Evolutionary conservation across 2,113 vertebrate genomes (phyloP).

Genomic region (Lanius collurio): DNA sequence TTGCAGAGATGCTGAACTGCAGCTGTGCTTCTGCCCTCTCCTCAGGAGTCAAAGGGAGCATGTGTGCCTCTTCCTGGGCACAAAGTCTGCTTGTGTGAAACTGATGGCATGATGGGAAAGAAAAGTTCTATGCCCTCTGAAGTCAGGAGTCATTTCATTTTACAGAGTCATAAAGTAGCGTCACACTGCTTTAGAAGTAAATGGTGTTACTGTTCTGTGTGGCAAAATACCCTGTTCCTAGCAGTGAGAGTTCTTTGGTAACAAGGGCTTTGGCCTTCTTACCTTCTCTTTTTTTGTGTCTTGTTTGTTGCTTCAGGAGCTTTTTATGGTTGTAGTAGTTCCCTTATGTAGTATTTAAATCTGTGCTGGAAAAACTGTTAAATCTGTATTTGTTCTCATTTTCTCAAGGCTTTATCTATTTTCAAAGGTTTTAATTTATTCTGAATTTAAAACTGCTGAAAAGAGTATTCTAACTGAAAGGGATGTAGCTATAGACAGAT

Average conservation of each 20-base stretch:
- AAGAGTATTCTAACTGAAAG: neutral
- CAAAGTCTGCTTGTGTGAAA: neutral
- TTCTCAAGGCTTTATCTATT: neutral
- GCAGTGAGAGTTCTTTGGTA: neutral
- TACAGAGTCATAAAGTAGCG: rapidly evolving
- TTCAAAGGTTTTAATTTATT: constrained; percentile 30
- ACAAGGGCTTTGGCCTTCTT: neutral
- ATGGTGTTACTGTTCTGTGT: neutral
- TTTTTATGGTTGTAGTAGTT: neutral
- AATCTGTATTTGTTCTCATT: neutral
- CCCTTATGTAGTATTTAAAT: neutral
- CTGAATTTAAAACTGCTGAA: constrained; percentile 4
- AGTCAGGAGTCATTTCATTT: neutral
- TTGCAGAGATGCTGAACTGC: neutral
- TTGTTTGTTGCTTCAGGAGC: neutral
- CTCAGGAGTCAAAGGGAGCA: neutral
- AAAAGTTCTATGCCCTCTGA: neutral
- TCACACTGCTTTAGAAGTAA: neutral
- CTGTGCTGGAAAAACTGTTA: neutral
- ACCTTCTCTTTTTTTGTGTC: neutral
- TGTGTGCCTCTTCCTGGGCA: neutral
- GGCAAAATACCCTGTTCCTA: neutral
- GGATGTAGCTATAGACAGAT: neutral
- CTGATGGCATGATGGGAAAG: neutral
- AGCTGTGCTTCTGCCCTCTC: neutral